phyloP scores from a whole-genome alignment of 2,888 invertebrate species.

The Chrysotoxum bicinctum region DNA sequence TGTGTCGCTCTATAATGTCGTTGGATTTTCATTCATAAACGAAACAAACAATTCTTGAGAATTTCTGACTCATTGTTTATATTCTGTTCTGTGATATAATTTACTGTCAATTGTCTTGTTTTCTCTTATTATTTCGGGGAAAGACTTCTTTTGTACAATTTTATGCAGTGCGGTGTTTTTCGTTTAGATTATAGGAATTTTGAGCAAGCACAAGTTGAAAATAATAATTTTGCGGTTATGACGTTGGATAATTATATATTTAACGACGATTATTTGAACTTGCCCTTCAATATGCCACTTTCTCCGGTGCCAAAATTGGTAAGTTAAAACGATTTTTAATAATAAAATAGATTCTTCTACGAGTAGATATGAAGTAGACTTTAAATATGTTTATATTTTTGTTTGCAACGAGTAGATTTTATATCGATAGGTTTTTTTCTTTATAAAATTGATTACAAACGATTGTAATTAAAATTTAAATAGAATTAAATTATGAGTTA shows the following conservation, averaged over 20 bases:
- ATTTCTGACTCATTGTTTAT: slow-evolving; percentile 72
- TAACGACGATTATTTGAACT: slow-evolving; percentile 78
- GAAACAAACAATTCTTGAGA: slow-evolving; percentile 69
- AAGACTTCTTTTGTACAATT: slow-evolving; percentile 8
- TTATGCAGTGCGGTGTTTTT: slow-evolving; percentile 26
- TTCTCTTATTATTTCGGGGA: slow-evolving; percentile 15
- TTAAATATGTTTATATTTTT: neutral
- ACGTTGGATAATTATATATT: slow-evolving; percentile 80
- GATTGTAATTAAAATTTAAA: no score
- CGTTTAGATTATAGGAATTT: slow-evolving; percentile 29
- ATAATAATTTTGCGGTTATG: slow-evolving; percentile 74
- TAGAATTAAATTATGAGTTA: no score
- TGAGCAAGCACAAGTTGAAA: slow-evolving; percentile 51
- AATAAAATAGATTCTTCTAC: neutral
- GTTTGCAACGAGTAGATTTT: neutral
- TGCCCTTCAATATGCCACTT: slow-evolving; percentile 79
- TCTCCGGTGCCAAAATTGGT: slow-evolving; percentile 81
- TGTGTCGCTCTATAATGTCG: slow-evolving; percentile 26
- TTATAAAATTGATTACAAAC: neutral
- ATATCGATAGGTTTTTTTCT: neutral
- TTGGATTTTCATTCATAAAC: slow-evolving; percentile 65
- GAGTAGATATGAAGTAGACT: neutral
- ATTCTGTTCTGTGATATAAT: slow-evolving; percentile 69
- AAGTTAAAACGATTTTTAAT: slow-evolving; percentile 74
- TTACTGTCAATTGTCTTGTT: slow-evolving; percentile 52